Evolutionary conservation across 2,113 vertebrate species (phyloP).

Genomic region (Brachypodius melanocephalos): DNA sequence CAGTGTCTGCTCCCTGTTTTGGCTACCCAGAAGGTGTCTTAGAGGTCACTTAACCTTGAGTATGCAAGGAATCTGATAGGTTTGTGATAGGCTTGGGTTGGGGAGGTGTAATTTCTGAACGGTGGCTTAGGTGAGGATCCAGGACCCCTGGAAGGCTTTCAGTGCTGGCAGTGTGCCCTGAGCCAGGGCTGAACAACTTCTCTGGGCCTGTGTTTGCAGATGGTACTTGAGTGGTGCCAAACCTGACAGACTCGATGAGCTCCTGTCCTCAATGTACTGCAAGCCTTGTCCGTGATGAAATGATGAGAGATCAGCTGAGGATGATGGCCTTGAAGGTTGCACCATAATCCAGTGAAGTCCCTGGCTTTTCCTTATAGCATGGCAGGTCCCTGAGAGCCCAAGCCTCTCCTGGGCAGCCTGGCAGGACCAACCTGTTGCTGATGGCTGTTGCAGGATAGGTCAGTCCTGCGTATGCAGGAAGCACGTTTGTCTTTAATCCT

Average conservation of each 20-base stretch:
- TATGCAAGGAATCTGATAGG: not conserved
- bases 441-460: not conserved
- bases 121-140: not conserved
- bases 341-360: not conserved
- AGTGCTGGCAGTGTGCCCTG: not conserved
- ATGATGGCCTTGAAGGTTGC: not conserved
- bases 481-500: not conserved
- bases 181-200: not conserved
- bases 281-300: not conserved
- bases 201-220: not conserved
- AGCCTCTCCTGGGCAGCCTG: not conserved
- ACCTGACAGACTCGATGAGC: not conserved
- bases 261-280: accelerated
- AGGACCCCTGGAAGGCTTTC: not conserved
- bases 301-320: not conserved
- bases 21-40: not conserved
- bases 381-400: not conserved
- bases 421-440: not conserved
- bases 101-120: not conserved
- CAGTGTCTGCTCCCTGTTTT: not conserved
- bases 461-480: not conserved
- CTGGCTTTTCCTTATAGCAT: not conserved
- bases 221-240: not conserved
- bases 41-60: not conserved
- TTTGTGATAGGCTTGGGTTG: not conserved